Evolutionary conservation across 2,113 vertebrate genomes (phyloP).

Genomic region (Anser cygnoides): DNA sequence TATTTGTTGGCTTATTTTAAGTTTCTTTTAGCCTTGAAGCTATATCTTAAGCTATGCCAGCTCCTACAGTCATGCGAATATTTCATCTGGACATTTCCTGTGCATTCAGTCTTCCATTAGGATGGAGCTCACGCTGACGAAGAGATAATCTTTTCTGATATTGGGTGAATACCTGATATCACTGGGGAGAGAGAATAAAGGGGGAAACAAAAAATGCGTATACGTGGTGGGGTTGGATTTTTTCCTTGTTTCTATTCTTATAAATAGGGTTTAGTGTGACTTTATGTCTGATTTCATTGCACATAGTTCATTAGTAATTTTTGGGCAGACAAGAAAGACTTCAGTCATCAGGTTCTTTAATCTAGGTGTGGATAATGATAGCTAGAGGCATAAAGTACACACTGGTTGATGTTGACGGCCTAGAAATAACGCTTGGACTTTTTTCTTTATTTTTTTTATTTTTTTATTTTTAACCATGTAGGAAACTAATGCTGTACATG

Average conservation of each 20-base stretch:
- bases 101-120: background rate
- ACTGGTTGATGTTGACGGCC: background rate
- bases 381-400: background rate
- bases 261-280: background rate
- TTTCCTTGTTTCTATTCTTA: background rate
- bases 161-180: background rate
- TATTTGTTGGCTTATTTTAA: background rate
- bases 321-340: background rate
- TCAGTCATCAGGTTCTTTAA: background rate
- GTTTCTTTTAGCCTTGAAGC: background rate
- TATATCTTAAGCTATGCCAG: background rate
- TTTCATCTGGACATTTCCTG: background rate
- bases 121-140: background rate
- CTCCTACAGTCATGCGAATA: background rate
- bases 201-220: rapidly evolving
- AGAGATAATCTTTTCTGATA: background rate
- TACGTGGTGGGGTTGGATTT: background rate
- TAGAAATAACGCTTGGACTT: background rate
- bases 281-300: background rate
- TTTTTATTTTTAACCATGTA: constrained; percentile 43
- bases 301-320: background rate
- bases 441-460: background rate
- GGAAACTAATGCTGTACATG: constrained; percentile 99
- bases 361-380: background rate
- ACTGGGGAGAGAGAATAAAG: background rate